Conservation (phyloP, 1,140 invertebrate genomes). For the Calliopsis andreniformis region DNA sequence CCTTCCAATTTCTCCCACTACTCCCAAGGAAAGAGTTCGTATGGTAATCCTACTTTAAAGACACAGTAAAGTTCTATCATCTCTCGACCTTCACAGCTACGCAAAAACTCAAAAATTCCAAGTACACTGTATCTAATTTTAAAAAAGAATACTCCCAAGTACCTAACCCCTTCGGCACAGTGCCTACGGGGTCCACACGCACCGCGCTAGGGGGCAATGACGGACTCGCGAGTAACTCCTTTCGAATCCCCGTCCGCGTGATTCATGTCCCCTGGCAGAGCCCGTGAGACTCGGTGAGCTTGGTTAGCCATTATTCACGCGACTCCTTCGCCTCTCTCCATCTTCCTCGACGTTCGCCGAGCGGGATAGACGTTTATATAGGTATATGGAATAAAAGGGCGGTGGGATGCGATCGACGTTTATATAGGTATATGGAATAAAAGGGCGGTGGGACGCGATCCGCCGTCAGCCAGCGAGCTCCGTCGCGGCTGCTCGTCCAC, state of each 20-base stretch:
- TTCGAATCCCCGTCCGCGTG: neutral
- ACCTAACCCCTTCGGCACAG: too few species aligned
- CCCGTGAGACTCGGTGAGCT: neutral
- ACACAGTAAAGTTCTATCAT: too few species aligned
- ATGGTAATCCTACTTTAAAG: too few species aligned
- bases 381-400: constrained; percentile 45
- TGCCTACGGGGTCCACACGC: too few species aligned
- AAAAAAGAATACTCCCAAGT: too few species aligned
- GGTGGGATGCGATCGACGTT: constrained; percentile 40
- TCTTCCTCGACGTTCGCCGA: constrained; percentile 29
- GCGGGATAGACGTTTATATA: constrained; percentile 32
- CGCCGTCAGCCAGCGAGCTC: constrained; percentile 6
- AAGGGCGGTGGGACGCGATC: constrained; percentile 49
- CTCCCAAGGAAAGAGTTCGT: too few species aligned
- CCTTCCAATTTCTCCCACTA: too few species aligned
- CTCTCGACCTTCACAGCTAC: too few species aligned
- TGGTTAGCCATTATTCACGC: constrained; percentile 22
- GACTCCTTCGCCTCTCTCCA: neutral
- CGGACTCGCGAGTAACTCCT: too few species aligned
- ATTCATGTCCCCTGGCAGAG: neutral
- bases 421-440: constrained; percentile 39
- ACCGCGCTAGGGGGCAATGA: too few species aligned
- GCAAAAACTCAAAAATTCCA: too few species aligned
- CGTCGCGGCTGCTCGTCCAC: neutral
- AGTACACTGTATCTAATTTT: too few species aligned